phyloP scores from a whole-genome alignment of 2,888 invertebrate species.

The Liposcelis brunnea region DNA sequence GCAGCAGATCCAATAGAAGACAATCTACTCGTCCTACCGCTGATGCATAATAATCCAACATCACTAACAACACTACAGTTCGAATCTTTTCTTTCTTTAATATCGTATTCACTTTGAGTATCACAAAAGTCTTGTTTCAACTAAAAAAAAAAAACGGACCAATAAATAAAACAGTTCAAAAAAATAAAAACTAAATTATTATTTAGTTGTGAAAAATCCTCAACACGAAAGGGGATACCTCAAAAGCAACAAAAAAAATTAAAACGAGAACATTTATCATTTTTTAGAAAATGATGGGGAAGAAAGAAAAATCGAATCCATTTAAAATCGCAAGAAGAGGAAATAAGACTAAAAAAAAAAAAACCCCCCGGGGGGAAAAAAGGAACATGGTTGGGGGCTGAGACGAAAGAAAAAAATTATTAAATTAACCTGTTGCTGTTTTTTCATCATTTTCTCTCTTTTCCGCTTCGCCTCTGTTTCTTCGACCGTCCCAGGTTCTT shows the following conservation, averaged over 20 bases:
- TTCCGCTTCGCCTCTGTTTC: conserved; percentile 26
- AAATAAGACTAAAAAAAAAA: too few relatives aligned
- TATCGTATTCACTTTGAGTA: conserved; percentile 8
- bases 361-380: too few relatives aligned
- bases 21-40: conserved; percentile 61
- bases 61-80: conserved; percentile 31
- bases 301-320: too few relatives aligned
- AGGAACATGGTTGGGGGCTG: too few relatives aligned
- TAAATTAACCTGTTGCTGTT: conserved; percentile 23
- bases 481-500: conserved; percentile 36
- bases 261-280: too few relatives aligned
- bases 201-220: background rate
- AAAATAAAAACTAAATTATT: conserved; percentile 3
- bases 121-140: conserved; percentile 10
- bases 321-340: too few relatives aligned
- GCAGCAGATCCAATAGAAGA: conserved; percentile 50
- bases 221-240: too few relatives aligned
- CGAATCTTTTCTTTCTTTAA: conserved; percentile 20
- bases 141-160: conserved; percentile 18
- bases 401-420: too few relatives aligned
- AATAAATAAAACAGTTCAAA: too few relatives aligned
- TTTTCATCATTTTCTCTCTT: conserved; percentile 23
- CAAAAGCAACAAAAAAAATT: too few relatives aligned
- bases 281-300: too few relatives aligned
- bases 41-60: conserved; percentile 47